Percentiles rank a stretch among this genome's conserved stretches.
Evolutionary conservation across 2,888 invertebrate genomes (phyloP).

Genomic region (Leptodirus hochenwartii): DNA sequence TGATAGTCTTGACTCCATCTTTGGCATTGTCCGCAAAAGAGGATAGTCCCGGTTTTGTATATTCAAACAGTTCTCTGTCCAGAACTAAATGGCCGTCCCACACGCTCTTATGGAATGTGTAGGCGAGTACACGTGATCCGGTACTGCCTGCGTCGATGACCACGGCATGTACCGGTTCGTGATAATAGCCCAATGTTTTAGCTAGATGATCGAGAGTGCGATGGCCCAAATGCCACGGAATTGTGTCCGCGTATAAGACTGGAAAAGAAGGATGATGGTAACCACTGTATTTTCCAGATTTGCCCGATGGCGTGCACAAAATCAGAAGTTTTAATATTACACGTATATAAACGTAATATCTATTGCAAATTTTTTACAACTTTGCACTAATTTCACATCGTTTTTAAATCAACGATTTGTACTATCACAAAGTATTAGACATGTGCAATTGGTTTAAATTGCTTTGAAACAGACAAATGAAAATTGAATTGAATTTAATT

Average conservation of each 20-base stretch:
- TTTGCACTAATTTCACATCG: too few relatives aligned
- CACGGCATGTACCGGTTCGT: conserved; percentile 57
- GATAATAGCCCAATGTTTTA: conserved; percentile 53
- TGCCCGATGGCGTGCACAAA: too few relatives aligned
- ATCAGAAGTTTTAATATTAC: too few relatives aligned
- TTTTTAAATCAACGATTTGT: too few relatives aligned
- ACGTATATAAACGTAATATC: too few relatives aligned
- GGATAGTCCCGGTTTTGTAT: conserved; percentile 82
- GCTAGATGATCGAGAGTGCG: conserved; percentile 53
- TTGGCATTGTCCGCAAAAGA: conserved; percentile 65
- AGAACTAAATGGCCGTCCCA: conserved; percentile 53
- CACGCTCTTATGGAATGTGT: conserved; percentile 64
- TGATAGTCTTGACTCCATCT: conserved; percentile 58
- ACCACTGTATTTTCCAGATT: too few relatives aligned
- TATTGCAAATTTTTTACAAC: too few relatives aligned
- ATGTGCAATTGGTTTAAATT: too few relatives aligned
- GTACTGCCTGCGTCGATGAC: conserved; percentile 92
- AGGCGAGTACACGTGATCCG: conserved; percentile 69
- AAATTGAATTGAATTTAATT: too few relatives aligned
- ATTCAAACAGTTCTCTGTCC: conserved; percentile 64
- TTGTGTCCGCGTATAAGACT: conserved; percentile 39
- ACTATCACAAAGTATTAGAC: too few relatives aligned
- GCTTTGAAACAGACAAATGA: too few relatives aligned
- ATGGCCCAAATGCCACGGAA: conserved; percentile 28
- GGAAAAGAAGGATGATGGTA: too few relatives aligned